Evolutionary conservation across 92 coral and sea anemone species (phyloP), one percentile per base, ranked within the genome.

Genomic region (Palythoa grandis): DNA sequence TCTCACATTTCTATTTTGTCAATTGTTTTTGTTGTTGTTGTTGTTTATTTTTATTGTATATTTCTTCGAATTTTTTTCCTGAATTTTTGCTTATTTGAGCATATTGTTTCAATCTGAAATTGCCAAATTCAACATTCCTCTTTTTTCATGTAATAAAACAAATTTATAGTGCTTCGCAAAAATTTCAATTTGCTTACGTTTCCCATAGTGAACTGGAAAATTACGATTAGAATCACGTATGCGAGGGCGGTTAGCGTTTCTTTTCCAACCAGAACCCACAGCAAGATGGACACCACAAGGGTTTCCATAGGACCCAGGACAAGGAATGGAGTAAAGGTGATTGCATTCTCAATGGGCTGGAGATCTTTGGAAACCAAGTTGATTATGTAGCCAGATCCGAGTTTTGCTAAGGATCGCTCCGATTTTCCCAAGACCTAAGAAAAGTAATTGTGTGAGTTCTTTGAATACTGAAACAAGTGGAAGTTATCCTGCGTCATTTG

Each of bases 361-460:
- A 87, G 86, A 53, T 87, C 90, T 60, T 87, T 87, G 66, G 86
- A 87, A 24, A 57, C 66, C 74, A 87, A 16, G 74, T 83, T 87
- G 16, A 87, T 77, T 5, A 87, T 77, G 79, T 79, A 78, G 2
- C 90, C 90, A 20, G 86, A 70, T 54, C 90, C 90, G 47, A 79
- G 53, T 39, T 79, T 60, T 74, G 68, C 68, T n/a, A 87, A 79
- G 14, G 86, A 79, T 74, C 70, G 75, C 40, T 79, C 79, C 35
- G 72, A 67, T 29, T 83, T 40, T 14, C 52, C 79, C 52, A 87
- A 17, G 19, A 87, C 54, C 89, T 87, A 25, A 35, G 20, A 9
- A 12, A 69, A 53, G 54, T 37, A 12, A 70, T 17, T 1, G 13
- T 23, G 14, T 48, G 15, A 13, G 11, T 37, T 85, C 29, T 11